Conservation (phyloP, 2,797 vertebrate species). For the Pipistrellus kuhlii region DNA sequence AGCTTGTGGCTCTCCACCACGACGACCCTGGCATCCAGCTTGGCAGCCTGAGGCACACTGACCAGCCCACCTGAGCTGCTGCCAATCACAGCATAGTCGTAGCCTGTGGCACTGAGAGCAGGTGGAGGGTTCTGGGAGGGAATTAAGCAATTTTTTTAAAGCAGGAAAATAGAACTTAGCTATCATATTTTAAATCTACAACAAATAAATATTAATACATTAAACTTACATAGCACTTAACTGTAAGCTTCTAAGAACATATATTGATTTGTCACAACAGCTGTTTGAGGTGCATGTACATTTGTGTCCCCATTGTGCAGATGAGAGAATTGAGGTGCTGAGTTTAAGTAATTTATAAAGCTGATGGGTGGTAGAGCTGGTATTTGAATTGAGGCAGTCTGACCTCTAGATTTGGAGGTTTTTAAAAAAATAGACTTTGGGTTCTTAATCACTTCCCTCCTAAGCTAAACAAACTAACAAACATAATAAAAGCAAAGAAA, state of each 20-base stretch:
- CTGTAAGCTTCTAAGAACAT: neutral
- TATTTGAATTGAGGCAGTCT: neutral
- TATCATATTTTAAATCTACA: neutral
- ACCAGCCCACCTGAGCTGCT: neutral
- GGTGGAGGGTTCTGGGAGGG: neutral
- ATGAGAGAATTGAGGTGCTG: neutral
- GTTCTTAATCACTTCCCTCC: neutral
- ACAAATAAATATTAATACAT: neutral
- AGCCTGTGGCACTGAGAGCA: neutral
- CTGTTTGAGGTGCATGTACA: neutral
- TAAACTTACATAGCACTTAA: neutral
- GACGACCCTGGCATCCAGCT: neutral
- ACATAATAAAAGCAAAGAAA: constrained; percentile 9
- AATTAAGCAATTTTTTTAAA: neutral
- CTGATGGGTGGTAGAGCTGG: neutral
- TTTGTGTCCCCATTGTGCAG: neutral
- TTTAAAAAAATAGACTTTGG: neutral
- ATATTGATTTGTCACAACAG: neutral
- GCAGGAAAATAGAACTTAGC: neutral
- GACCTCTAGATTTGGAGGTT: neutral
- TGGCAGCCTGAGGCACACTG: neutral
- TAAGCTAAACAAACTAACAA: constrained; percentile 41
- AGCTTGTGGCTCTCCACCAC: neutral
- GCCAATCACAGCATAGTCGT: neutral
- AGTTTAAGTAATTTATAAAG: neutral